Conservation (phyloP, 1,140 invertebrate species). For the Bombus sylvicola region DNA sequence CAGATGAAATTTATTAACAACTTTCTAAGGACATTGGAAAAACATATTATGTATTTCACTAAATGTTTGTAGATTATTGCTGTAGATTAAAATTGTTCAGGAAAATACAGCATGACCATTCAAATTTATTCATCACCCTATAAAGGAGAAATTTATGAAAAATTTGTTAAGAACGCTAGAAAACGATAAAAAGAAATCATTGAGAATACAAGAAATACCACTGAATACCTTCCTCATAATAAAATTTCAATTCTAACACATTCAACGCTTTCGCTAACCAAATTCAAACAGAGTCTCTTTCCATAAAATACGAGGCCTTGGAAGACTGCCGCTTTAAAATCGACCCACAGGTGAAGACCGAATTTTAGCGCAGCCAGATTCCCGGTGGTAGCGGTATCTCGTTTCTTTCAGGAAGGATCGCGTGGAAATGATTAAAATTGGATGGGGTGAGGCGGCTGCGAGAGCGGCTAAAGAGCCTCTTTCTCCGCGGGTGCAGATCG, state of each 20-base stretch:
- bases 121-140: no score
- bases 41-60: no score
- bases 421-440: background rate
- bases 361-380: slow-evolving; percentile 14
- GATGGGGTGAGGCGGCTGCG: background rate
- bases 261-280: background rate
- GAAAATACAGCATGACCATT: no score
- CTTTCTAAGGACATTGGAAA: no score
- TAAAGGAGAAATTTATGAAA: no score
- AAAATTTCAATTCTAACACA: background rate
- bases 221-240: background rate
- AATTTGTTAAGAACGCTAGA: background rate
- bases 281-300: background rate
- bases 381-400: slow-evolving; percentile 5
- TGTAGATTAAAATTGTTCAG: no score
- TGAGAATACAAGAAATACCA: no score
- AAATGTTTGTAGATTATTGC: no score
- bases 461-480: background rate
- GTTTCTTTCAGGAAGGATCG: slow-evolving; percentile 24
- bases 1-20: no score
- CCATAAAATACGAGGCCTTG: background rate
- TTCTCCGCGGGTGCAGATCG: slow-evolving; percentile 29
- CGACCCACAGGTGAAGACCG: background rate
- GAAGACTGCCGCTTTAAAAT: background rate
- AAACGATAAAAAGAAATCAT: background rate